Percentiles rank a stretch among this genome's conserved stretches.
These are phyloP conservation scores for Trichosurus vulpecula DNA, from an alignment of 2,797 vertebrate genomes.

Conservation along the genomic window DNA sequence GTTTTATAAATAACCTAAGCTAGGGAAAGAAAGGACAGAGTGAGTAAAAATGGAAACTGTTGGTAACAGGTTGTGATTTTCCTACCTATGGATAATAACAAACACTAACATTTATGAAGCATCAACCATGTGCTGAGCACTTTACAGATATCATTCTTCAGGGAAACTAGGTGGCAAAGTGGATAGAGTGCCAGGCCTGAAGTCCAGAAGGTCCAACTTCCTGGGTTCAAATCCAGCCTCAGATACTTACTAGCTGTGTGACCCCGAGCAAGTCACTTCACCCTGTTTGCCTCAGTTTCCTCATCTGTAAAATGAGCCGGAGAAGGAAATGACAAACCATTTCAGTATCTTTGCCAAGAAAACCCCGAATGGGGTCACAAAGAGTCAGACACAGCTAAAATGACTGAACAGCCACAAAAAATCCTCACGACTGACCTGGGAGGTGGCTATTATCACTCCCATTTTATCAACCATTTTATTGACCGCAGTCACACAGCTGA, in stretches of 20 bases:
- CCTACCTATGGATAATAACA: background rate
- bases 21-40: background rate
- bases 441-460: too few relatives aligned
- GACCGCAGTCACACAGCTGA: too few relatives aligned
- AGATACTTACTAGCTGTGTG: background rate
- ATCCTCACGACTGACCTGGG: too few relatives aligned
- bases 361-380: too few relatives aligned
- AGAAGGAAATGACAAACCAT: background rate
- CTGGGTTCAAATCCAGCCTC: background rate
- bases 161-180: background rate
- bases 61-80: background rate
- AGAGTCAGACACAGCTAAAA: too few relatives aligned
- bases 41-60: background rate
- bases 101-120: background rate
- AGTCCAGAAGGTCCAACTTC: background rate
- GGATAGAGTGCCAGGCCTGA: accelerated
- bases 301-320: background rate
- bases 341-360: background rate
- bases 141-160: background rate
- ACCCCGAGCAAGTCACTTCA: background rate
- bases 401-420: too few relatives aligned
- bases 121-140: background rate
- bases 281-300: background rate
- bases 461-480: too few relatives aligned
- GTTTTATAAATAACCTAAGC: background rate